Conservation (phyloP, 2,113 vertebrate genomes). For the Bothrops jararaca region DNA sequence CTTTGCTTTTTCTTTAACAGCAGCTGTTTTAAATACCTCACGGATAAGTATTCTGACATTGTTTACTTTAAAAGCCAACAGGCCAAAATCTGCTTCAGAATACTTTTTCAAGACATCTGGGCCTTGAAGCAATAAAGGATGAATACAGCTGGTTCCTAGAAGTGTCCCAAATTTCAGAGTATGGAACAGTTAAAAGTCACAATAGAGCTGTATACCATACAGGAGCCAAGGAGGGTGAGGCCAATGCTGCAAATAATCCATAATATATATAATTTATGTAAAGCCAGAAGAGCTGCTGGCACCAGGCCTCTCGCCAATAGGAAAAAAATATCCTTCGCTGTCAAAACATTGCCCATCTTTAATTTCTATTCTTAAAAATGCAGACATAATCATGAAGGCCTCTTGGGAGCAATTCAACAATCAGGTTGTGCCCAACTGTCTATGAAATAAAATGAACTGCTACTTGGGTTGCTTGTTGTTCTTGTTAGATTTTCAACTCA, state of each 20-base stretch:
- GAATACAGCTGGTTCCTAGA: background rate
- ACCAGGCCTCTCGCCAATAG: background rate
- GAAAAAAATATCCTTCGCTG: constrained; percentile 8
- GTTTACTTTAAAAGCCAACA: background rate
- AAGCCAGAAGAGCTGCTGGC: constrained; percentile 11
- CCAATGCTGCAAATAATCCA: constrained; percentile 20
- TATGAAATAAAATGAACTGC: background rate
- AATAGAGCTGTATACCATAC: background rate
- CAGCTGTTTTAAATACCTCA: background rate
- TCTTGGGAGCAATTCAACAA: background rate
- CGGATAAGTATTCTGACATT: background rate
- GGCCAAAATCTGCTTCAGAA: background rate
- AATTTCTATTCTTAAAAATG: background rate
- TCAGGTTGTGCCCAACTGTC: background rate
- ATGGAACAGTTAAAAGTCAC: constrained; percentile 6
- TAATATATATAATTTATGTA: constrained; percentile 25
- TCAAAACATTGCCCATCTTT: constrained; percentile 10
- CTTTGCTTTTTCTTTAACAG: background rate
- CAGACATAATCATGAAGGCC: background rate
- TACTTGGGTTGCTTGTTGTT: background rate
- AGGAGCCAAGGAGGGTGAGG: constrained; percentile 3
- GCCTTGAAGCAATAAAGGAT: constrained; percentile 4
- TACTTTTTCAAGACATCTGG: background rate
- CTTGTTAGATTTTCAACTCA: background rate
- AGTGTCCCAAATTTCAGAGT: background rate